A percentile compares a stretch with the other conserved stretches of the same genome.
Conservation (phyloP, 2,113 vertebrate genomes). For the Cervus canadensis region DNA sequence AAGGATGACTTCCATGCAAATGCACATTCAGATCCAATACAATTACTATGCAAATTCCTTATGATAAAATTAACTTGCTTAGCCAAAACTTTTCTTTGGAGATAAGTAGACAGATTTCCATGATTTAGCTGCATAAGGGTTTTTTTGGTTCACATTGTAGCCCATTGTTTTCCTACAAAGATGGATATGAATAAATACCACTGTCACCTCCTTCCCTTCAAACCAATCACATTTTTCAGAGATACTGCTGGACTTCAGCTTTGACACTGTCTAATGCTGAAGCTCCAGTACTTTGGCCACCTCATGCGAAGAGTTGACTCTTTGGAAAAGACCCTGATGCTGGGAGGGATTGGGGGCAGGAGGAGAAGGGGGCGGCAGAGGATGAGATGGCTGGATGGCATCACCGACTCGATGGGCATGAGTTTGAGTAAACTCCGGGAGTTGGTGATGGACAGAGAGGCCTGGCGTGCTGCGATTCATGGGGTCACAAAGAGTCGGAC, state of each 20-base stretch:
- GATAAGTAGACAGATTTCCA: constrained; percentile 22
- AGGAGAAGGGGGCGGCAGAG: not conserved
- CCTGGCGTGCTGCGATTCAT: no score
- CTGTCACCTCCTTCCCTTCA: not conserved
- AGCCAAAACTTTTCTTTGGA: constrained; percentile 8
- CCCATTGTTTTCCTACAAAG: not conserved
- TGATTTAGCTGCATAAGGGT: not conserved
- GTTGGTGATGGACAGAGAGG: no score
- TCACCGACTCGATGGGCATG: not conserved
- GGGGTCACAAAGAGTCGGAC: no score
- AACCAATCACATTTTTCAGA: not conserved
- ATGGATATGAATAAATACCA: constrained; percentile 13
- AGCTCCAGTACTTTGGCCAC: not conserved
- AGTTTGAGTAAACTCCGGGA: not conserved
- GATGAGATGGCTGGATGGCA: not conserved
- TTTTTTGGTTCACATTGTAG: not conserved
- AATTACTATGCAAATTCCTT: constrained; percentile 48
- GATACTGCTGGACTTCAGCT: not conserved
- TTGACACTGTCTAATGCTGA: constrained; percentile 19
- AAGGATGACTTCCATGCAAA: constrained; percentile 3
- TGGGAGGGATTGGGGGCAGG: not conserved
- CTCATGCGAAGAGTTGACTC: not conserved
- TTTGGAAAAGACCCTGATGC: not conserved
- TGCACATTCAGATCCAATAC: constrained; percentile 31
- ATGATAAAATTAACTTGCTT: constrained; percentile 55